Base-by-base conservation (phyloP, 1,140 invertebrate species). In the Trichoplusia ni region DNA sequence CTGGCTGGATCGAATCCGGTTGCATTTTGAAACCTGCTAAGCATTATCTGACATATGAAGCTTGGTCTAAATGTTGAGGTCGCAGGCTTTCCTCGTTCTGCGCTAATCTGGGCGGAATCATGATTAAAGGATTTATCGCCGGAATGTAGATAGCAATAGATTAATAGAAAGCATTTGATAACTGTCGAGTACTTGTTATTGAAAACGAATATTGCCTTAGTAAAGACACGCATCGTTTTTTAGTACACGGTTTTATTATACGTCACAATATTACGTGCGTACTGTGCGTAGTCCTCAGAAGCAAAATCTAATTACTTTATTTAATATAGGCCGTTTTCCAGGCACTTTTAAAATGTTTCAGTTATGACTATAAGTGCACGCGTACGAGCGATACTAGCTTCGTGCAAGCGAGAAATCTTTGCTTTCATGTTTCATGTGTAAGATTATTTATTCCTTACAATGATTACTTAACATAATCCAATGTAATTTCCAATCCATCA, bases 1-100 rank as follows among this genome's bases (percentile, higher is more conserved):
- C 61, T 37, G 29, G 37, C 35, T 58, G 53, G 33, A 49, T 67
- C 53, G 56, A 44, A 67, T 69, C 71, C 71, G 69, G 71, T 74
- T 61, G 66, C 66, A 68, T 59, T 70, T 64, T 62, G 37, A 33
- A 66, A 71, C 51, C 42, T 65, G 40, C 58, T 47, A 35, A 63
- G 59, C 49, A 38, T 62, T 61, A 29, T 69, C 53, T 59, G 61
- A 47, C 56, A 53, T 21, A 31, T 11, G 16, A 35, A 37, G 38
- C 8, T 13, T 49, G n/a, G 38, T 51, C 31, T 51, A 68, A 68
- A 63, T 68, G 53, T 62, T 51, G 51, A 62, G 59, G 49, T 56
- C 65, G 58, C 37, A 2, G 11, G 23, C 19, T 13, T 42, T 49
- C n/a, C n/a, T n/a, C n/a, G n/a, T n/a, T n/a, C n/a, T n/a, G n/a